Evolutionary conservation across 2,888 invertebrate genomes (phyloP), one percentile per base, ranked within the genome.

Genomic region (Drosophila paranaensis): DNA sequence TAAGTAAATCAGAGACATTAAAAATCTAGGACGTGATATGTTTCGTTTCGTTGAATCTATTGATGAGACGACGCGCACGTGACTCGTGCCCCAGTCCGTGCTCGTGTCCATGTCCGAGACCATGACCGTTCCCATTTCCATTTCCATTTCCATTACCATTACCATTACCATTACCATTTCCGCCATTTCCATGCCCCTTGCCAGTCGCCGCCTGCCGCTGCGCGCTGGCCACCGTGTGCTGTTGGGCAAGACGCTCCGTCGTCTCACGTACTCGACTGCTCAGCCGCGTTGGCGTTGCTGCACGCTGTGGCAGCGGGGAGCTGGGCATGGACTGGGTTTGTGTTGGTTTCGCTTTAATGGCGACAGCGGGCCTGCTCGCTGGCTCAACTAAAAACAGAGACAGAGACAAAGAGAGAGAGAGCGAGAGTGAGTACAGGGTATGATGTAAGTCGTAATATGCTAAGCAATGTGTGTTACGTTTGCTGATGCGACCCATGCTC

Each of bases 221-320:
- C 39, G 87, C 77, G 57, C 80, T 90, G 57, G 83, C 73, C 61
- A 88, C 80, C 37, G 90, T 90, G 71, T 92, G 92, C 73, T 93
- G 92, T 72, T 92, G 89, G 77, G 92, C 89, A 79, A 93, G 89
- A 84, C 93, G 90, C 85, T 93, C 90, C 66, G 93, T 92, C 70
- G 93, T 93, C 81, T 93, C 93, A 53, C 92, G 92, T 13, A 93
- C 92, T 37, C 93, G 92, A 79, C 92, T 92, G 71, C 93, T 93
- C 92, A 94, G 91, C 91, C 93, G 92, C 81, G 93, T 90, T 81
- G 91, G 79, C 89, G 91, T 80, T 77, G 92, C 79, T 74, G 93
- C 68, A 30, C 88, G 90, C 62, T 83, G 82, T 58, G 87, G 88
- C 71, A 88, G 71, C 63, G 91, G 91, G 4, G 94, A 93, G 63